These are phyloP conservation scores for Cheilosia urbana DNA, from an alignment of 2,888 invertebrate genomes.

Conservation along the genomic window DNA sequence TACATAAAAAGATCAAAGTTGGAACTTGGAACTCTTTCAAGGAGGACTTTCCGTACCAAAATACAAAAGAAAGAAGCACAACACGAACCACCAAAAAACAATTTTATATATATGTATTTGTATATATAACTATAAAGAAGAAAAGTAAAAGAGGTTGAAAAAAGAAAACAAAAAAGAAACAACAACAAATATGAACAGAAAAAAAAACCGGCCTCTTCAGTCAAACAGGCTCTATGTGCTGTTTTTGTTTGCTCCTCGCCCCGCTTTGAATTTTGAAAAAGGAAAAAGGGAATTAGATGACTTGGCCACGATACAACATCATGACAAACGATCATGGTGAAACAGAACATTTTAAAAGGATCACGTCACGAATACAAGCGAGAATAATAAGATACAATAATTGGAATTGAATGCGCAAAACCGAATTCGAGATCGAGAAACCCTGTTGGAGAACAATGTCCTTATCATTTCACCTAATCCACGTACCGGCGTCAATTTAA, in stretches of 20 bases:
- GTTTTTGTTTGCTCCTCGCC: conserved; percentile 35
- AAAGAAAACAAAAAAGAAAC: conserved; percentile 39
- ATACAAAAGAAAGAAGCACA: conserved; percentile 59
- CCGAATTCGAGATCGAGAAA: neutral
- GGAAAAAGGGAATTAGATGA: conserved; percentile 9
- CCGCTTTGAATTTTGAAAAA: conserved; percentile 41
- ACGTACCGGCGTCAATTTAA: conserved; percentile 46
- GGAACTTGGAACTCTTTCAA: conserved; percentile 38
- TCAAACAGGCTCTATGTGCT: conserved; percentile 38
- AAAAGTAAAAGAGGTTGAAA: conserved; percentile 14
- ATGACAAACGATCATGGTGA: conserved; percentile 15
- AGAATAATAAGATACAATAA: neutral
- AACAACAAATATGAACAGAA: conserved; percentile 46
- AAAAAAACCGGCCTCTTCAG: conserved; percentile 68
- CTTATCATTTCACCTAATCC: conserved; percentile 48
- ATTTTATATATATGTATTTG: conserved; percentile 1
- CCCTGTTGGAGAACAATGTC: neutral
- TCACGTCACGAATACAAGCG: neutral
- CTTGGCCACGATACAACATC: neutral
- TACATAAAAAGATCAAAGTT: conserved; percentile 53
- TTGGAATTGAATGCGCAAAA: conserved; percentile 30
- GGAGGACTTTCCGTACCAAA: conserved; percentile 26
- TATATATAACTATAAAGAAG: neutral
- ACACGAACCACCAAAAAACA: conserved; percentile 39
- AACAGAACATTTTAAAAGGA: conserved; percentile 16